Conservation (phyloP, 2,888 invertebrate genomes). For the Drosophila mimetica region DNA sequence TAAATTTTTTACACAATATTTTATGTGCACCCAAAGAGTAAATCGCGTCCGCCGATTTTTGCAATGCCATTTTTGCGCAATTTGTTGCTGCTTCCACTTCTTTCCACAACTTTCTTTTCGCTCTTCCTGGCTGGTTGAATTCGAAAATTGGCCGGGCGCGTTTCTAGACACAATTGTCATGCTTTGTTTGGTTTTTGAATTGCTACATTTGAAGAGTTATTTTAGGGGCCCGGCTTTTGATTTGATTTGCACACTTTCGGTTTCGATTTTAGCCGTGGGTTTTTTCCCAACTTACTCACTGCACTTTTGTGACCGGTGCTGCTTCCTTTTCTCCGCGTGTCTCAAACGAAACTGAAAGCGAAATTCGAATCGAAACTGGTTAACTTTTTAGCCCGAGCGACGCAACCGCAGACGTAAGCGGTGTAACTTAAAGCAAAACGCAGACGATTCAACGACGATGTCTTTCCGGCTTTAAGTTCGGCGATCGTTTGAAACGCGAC, state of each 20-base stretch:
- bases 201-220: slow-evolving; percentile 32
- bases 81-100: slow-evolving; percentile 44
- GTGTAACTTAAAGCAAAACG: slow-evolving; percentile 10
- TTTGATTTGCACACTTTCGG: slow-evolving; percentile 69
- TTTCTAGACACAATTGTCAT: slow-evolving; percentile 54
- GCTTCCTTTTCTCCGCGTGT: slow-evolving; percentile 37
- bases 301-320: slow-evolving; percentile 18
- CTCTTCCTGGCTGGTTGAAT: slow-evolving; percentile 63
- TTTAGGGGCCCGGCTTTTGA: slow-evolving; percentile 46
- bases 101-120: slow-evolving; percentile 59
- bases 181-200: slow-evolving; percentile 62
- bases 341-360: slow-evolving; percentile 46
- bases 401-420: slow-evolving; percentile 21
- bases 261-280: slow-evolving; percentile 41
- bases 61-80: slow-evolving; percentile 58
- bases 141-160: slow-evolving; percentile 40
- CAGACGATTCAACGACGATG: slow-evolving; percentile 52
- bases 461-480: slow-evolving; percentile 70
- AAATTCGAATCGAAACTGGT: slow-evolving; percentile 37
- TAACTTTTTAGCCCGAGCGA: slow-evolving; percentile 21
- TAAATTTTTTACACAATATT: neutral
- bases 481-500: slow-evolving; percentile 75
- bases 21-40: slow-evolving; percentile 31
- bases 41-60: slow-evolving; percentile 31
- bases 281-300: slow-evolving; percentile 37